phyloP scores from a whole-genome alignment of 2,113 vertebrate genomes.

The Nipponia nippon region DNA sequence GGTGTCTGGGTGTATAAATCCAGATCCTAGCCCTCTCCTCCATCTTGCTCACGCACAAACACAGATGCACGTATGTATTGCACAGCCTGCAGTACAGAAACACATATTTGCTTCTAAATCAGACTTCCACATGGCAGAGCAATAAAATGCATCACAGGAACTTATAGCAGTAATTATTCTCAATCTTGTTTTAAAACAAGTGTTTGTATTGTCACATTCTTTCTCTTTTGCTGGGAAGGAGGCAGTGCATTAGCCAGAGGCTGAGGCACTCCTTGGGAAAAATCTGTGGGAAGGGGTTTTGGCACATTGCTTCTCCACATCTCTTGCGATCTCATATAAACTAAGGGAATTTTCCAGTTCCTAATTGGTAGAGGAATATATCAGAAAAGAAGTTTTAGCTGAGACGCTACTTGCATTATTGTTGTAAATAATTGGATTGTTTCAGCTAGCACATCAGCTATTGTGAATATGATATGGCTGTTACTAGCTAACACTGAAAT shows the following conservation, averaged over 20 bases:
- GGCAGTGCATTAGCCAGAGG: not conserved
- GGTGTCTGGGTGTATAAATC: not conserved
- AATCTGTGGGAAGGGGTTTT: not conserved
- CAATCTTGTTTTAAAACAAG: not conserved
- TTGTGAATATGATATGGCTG: not conserved
- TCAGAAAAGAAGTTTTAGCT: not conserved
- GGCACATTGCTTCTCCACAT: not conserved
- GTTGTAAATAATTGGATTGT: not conserved
- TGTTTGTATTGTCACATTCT: not conserved
- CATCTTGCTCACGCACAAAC: not conserved
- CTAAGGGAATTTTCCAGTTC: not conserved
- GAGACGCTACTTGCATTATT: not conserved
- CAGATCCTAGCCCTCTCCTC: not conserved
- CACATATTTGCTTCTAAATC: not conserved
- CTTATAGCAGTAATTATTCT: not conserved
- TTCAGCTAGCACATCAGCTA: not conserved
- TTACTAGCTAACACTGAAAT: not conserved
- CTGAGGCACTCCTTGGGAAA: not conserved
- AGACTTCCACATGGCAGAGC: not conserved
- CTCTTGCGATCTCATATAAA: not conserved
- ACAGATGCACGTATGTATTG: fast-evolving
- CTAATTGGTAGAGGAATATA: not conserved
- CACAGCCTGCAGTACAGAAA: not conserved
- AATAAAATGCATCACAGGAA: not conserved
- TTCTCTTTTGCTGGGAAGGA: not conserved